Base-by-base conservation (phyloP, 1,140 invertebrate genomes). In the Euura saliciscinereae region DNA sequence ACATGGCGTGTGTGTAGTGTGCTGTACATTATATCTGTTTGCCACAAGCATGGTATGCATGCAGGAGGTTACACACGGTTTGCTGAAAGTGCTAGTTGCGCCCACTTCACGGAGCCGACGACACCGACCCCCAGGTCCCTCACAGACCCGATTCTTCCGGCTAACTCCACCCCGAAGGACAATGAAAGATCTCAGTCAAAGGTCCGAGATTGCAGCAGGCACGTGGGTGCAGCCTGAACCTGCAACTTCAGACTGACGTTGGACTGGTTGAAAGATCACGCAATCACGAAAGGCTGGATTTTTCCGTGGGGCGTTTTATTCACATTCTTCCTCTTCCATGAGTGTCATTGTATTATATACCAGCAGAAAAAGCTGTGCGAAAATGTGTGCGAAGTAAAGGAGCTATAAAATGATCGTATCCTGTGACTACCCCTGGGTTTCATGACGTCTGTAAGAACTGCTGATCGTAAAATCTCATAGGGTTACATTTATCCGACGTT, bases 1-100 rank as follows among this genome's bases (percentile, higher is more conserved):
- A 59, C 51, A 59, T 59, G 10, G 51, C 51, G 8, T 59, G 51
- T n/a, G 13, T n/a, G 51, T 6, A n/a, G 3, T 1, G 28, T n/a
- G 66, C 72, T 71, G 73, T 69, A 28, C 28, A 28, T 28, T 28
- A 28, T 28, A 28, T 28, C 28, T 28, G 28, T 28, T 28, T 28
- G 0, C 28, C 28, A 28, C 28, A 28, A 28, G 28, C 28, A 28
- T 28, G 28, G 28, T 28, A 28, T 28, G 28, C 28, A 28, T 28
- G 28, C 28, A 28, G 28, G 1, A 28, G 28, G 28, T 28, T 28
- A 28, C 28, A 28, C 28, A 66, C 67, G 66, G 70, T 75, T 76
- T 68, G 44, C 68, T 67, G 42, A 67, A 67, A 67, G 66, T 4
- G 66, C 66, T 42, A 28, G 28, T 28, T 28, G 28, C 28, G 28